Conservation (phyloP, 2,888 invertebrate genomes). For the Spisula subtruncata region DNA sequence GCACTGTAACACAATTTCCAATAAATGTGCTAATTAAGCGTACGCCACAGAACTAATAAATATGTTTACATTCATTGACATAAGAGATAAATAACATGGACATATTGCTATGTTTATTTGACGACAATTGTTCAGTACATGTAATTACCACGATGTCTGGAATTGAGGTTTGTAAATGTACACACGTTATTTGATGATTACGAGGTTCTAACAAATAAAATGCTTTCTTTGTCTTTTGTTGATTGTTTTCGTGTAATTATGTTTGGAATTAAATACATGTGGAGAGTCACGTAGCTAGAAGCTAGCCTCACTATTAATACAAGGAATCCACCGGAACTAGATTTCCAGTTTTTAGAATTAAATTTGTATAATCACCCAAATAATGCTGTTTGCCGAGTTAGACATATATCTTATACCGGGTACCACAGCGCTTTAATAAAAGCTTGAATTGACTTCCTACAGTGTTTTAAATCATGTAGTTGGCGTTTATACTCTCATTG, state of each 20-base stretch:
- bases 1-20: neutral
- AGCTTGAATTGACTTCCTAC: too few species aligned
- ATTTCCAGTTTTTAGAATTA: too few species aligned
- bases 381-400: too few species aligned
- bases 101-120: neutral
- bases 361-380: too few species aligned
- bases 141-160: neutral
- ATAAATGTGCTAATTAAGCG: neutral
- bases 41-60: neutral
- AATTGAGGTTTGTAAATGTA: too few species aligned
- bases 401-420: too few species aligned
- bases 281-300: neutral
- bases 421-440: too few species aligned
- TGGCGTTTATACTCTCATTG: too few species aligned
- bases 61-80: neutral
- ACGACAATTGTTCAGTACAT: neutral
- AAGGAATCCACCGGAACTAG: too few species aligned
- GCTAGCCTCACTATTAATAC: too few species aligned
- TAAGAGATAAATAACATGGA: neutral
- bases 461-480: too few species aligned
- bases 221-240: constrained; percentile 1
- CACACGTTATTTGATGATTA: neutral
- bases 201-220: neutral
- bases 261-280: neutral
- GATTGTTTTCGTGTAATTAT: neutral